phyloP scores from a whole-genome alignment of 2,797 vertebrate genomes.

The Sciurus vulgaris region DNA sequence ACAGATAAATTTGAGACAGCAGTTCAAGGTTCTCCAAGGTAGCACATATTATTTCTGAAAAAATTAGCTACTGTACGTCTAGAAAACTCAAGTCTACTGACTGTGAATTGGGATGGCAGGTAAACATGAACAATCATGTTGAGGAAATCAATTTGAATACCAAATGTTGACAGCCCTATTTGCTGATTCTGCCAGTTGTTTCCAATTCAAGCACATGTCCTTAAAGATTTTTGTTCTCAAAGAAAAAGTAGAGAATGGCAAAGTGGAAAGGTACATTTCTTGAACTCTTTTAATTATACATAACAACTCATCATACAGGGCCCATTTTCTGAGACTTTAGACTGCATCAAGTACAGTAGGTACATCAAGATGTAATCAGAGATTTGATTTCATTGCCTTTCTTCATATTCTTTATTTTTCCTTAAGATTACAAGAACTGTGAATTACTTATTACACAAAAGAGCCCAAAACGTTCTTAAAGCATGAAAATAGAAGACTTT shows the following conservation, averaged over 20 bases:
- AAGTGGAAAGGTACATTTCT: background rate
- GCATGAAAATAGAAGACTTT: background rate
- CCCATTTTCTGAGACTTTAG: background rate
- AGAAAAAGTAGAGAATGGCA: background rate
- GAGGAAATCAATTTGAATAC: background rate
- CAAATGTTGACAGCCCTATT: background rate
- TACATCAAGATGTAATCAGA: background rate
- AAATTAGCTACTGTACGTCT: background rate
- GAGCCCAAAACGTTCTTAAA: background rate
- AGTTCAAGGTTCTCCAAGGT: background rate
- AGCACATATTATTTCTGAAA: background rate
- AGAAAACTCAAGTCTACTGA: background rate
- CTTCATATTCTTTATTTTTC: background rate
- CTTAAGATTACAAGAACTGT: background rate
- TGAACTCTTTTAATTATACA: background rate
- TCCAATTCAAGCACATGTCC: background rate
- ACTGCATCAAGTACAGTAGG: background rate
- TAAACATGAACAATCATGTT: background rate
- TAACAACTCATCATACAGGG: background rate
- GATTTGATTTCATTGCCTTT: background rate
- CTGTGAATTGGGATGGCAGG: background rate
- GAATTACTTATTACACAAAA: background rate
- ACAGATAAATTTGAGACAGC: background rate
- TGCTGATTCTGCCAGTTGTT: background rate
- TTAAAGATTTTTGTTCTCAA: background rate